These are phyloP conservation scores for Aleiodes leptofemur DNA, from an alignment of 2,888 invertebrate species.

Conservation along the genomic window DNA sequence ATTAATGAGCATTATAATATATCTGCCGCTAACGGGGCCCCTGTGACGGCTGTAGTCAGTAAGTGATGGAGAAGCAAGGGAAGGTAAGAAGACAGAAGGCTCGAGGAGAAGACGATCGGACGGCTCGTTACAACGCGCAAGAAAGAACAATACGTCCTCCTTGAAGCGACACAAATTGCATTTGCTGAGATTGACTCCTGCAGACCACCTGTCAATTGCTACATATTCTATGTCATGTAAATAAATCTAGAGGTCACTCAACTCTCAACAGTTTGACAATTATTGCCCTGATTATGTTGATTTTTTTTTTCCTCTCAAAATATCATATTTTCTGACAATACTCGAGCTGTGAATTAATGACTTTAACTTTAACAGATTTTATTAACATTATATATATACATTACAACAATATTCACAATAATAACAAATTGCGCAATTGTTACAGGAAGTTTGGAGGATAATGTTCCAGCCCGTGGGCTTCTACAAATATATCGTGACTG, in stretches of 20 bases:
- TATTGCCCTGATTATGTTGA: not conserved
- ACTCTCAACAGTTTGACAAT: constrained; percentile 17
- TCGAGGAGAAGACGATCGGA: constrained; percentile 51
- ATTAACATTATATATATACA: too few species aligned
- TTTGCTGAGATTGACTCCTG: constrained; percentile 27
- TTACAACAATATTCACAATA: too few species aligned
- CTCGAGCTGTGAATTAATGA: too few species aligned
- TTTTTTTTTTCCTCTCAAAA: not conserved
- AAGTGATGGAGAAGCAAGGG: constrained; percentile 44
- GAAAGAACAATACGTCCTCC: constrained; percentile 48
- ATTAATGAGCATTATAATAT: constrained; percentile 63
- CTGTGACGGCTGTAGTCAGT: constrained; percentile 56
- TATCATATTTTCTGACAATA: not conserved
- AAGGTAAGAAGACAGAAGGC: constrained; percentile 51
- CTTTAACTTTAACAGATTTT: too few species aligned
- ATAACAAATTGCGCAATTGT: too few species aligned
- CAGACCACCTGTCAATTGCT: constrained; percentile 30
- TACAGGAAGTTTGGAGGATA: too few species aligned
- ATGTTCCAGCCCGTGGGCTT: too few species aligned
- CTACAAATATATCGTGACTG: too few species aligned
- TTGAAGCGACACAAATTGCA: constrained; percentile 42
- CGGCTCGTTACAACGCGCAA: constrained; percentile 64
- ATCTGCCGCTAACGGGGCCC: constrained; percentile 68
- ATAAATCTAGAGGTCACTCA: constrained; percentile 24
- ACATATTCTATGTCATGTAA: constrained; percentile 19